A percentile compares a stretch with the other conserved stretches of the same genome.
These are phyloP conservation scores for Periophthalmodon schlosseri DNA, from an alignment of 2,113 vertebrate species.

Conservation along the genomic window DNA sequence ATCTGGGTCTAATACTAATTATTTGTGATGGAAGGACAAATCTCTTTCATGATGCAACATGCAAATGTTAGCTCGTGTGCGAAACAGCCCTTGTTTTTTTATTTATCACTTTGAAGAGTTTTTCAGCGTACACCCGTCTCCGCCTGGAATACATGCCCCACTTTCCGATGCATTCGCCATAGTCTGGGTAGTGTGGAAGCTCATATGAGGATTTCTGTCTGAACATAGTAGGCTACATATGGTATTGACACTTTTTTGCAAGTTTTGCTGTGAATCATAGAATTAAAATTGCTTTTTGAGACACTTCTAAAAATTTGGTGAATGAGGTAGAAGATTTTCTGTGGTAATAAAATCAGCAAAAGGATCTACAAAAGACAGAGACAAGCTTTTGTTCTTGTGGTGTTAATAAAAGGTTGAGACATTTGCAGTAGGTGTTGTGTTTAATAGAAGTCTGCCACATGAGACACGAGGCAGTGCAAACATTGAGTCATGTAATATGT, in stretches of 20 bases:
- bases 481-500: constrained; percentile 3
- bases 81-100: constrained; percentile 55
- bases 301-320: background rate
- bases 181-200: background rate
- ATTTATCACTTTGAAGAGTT: constrained; percentile 65
- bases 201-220: constrained; percentile 9
- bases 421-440: background rate
- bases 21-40: constrained; percentile 58
- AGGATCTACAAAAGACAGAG: no score
- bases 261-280: background rate
- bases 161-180: constrained; percentile 14
- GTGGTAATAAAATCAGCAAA: no score
- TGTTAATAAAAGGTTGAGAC: background rate
- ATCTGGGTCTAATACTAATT: constrained; percentile 64
- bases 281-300: background rate
- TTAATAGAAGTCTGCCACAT: background rate
- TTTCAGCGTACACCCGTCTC: constrained; percentile 39
- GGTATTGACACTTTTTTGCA: constrained; percentile 12
- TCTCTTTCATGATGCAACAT: constrained; percentile 65
- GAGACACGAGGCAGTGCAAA: background rate
- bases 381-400: background rate
- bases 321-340: no score
- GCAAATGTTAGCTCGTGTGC: constrained; percentile 51
- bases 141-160: constrained; percentile 60
- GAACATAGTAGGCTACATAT: background rate